A percentile compares a stretch with the other conserved stretches of the same genome.
These are phyloP conservation scores for Lamellibrachia satsuma DNA, from an alignment of 2,888 invertebrate genomes.

Conservation along the genomic window DNA sequence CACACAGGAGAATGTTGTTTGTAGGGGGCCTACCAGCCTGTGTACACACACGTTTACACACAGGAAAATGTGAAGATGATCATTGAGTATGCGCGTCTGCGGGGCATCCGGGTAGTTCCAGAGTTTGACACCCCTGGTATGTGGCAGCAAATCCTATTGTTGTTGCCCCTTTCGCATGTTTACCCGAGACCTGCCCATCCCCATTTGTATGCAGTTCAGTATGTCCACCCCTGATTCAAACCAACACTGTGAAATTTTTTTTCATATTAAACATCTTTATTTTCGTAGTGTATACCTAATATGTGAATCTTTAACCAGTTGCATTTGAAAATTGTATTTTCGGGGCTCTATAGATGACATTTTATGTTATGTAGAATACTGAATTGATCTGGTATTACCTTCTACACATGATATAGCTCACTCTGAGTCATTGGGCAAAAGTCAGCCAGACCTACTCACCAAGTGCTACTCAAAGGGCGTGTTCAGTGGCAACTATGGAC, in stretches of 20 bases:
- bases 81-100: slow-evolving; percentile 78
- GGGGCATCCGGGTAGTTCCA: slow-evolving; percentile 87
- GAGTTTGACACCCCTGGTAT: slow-evolving; percentile 85
- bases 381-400: neutral
- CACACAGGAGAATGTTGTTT: neutral
- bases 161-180: too few relatives aligned
- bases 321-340: too few relatives aligned
- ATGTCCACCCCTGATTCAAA: too few relatives aligned
- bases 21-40: slow-evolving; percentile 61
- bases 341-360: too few relatives aligned
- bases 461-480: slow-evolving; percentile 47
- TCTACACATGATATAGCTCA: slow-evolving; percentile 54
- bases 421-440: slow-evolving; percentile 64
- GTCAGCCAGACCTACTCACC: slow-evolving; percentile 61
- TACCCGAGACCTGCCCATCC: too few relatives aligned
- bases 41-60: slow-evolving; percentile 69
- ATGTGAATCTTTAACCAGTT: too few relatives aligned
- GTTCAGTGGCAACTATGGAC: slow-evolving; percentile 50
- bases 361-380: too few relatives aligned
- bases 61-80: slow-evolving; percentile 73
- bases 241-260: too few relatives aligned
- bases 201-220: too few relatives aligned
- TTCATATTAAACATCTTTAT: too few relatives aligned
- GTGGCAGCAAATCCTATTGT: neutral
- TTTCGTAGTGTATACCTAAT: too few relatives aligned